phyloP scores from a whole-genome alignment of 2,888 invertebrate species.

The Aspidiotus destructor region DNA sequence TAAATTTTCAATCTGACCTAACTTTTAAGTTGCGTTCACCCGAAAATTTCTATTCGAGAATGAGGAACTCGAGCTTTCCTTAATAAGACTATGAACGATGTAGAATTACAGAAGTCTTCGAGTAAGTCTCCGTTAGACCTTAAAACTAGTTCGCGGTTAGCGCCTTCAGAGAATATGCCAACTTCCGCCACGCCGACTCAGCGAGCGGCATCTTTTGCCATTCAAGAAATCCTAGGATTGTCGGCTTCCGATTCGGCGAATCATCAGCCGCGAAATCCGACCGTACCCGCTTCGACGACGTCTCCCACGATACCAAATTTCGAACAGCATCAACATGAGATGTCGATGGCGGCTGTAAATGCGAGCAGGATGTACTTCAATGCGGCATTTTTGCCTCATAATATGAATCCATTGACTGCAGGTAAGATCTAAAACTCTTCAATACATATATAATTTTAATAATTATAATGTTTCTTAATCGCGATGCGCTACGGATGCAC shows the following conservation, averaged over 20 bases:
- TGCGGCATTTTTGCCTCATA: conserved; percentile 72
- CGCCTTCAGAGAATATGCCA: neutral
- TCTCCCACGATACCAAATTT: conserved; percentile 44
- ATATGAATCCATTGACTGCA: conserved; percentile 48
- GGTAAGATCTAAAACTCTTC: conserved; percentile 1
- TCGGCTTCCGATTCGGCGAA: conserved; percentile 41
- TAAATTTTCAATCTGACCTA: neutral
- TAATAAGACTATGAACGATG: conserved; percentile 26
- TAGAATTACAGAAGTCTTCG: conserved; percentile 14
- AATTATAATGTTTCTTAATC: too few species aligned
- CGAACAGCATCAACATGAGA: conserved; percentile 55
- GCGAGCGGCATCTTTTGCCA: conserved; percentile 69
- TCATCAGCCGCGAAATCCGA: conserved; percentile 43
- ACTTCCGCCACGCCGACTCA: conserved; percentile 53
- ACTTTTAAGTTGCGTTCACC: too few species aligned
- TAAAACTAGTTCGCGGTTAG: conserved; percentile 9
- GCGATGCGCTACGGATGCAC: too few species aligned
- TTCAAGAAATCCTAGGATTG: conserved; percentile 76
- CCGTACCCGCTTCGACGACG: conserved; percentile 38
- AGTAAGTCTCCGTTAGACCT: conserved; percentile 23
- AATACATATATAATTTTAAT: too few species aligned
- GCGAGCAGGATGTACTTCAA: conserved; percentile 69
- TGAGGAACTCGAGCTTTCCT: neutral
- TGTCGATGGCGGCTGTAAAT: conserved; percentile 59
- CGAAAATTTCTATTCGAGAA: too few species aligned